Percentiles rank a stretch among this genome's conserved stretches.
Conservation (phyloP, 2,888 invertebrate species). For the Ligdia adustata region DNA sequence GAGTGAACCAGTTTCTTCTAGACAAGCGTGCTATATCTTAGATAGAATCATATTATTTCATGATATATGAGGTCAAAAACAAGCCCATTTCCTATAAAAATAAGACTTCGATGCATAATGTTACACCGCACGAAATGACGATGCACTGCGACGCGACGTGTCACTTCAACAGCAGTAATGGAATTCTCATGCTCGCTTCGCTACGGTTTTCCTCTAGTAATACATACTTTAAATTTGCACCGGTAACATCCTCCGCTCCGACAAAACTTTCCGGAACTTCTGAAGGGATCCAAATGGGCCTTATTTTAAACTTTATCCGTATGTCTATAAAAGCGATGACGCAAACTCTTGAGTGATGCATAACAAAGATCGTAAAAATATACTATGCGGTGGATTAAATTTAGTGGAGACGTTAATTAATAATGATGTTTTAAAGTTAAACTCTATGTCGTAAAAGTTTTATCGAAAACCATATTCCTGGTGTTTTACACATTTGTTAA, state of each 20-base stretch:
- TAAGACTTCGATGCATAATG: conserved; percentile 18
- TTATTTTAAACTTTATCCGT: conserved; percentile 59
- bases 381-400: conserved; percentile 19
- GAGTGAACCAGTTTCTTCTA: too few species aligned
- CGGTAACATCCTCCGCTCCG: conserved; percentile 68
- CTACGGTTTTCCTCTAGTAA: conserved; percentile 72
- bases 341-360: conserved; percentile 22
- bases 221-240: conserved; percentile 82
- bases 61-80: too few species aligned
- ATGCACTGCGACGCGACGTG: conserved; percentile 51
- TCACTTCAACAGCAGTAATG: conserved; percentile 75
- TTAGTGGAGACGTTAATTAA: conserved; percentile 7
- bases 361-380: conserved; percentile 31
- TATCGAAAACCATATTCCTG: too few species aligned
- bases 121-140: conserved; percentile 33
- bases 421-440: background rate
- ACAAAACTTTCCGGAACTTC: conserved; percentile 69
- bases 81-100: too few species aligned
- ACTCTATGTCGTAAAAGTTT: too few species aligned
- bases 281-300: conserved; percentile 69
- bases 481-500: too few species aligned
- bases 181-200: conserved; percentile 78
- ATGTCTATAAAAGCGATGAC: conserved; percentile 37
- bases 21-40: too few species aligned
- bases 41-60: too few species aligned